A percentile compares a stretch with the other conserved stretches of the same genome.
These are phyloP conservation scores for Chionis minor DNA, from an alignment of 2,113 vertebrate species.

Conservation along the genomic window DNA sequence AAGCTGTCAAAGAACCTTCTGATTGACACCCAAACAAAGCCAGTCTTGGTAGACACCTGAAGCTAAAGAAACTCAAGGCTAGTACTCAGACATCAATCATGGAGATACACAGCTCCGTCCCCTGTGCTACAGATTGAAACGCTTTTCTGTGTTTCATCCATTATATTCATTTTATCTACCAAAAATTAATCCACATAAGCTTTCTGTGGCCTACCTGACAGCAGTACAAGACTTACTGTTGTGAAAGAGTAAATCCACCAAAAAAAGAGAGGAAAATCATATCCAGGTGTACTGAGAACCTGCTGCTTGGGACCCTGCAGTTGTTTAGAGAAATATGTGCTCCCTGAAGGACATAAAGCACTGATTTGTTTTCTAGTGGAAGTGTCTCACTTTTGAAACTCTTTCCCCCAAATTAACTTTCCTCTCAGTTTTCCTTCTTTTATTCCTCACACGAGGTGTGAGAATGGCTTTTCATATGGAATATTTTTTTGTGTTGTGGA, in stretches of 20 bases:
- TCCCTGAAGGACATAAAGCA: slow-evolving; percentile 38
- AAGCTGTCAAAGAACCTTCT: not conserved
- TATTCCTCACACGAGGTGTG: slow-evolving; percentile 18
- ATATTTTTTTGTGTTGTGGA: not conserved
- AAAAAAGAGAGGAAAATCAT: slow-evolving; percentile 3
- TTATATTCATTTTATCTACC: not conserved
- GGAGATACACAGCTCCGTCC: not conserved
- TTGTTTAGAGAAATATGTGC: slow-evolving; percentile 50
- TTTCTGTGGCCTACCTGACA: slow-evolving; percentile 27
- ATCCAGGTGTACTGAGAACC: slow-evolving; percentile 16
- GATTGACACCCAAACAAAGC: not conserved
- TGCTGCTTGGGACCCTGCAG: slow-evolving; percentile 26
- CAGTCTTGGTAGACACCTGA: not conserved
- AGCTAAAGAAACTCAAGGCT: not conserved
- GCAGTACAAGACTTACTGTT: slow-evolving; percentile 32
- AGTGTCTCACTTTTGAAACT: slow-evolving; percentile 46
- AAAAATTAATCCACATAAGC: slow-evolving; percentile 9
- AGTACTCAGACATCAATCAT: not conserved
- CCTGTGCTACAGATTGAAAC: not conserved
- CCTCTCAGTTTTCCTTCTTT: slow-evolving; percentile 19
- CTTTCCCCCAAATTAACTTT: slow-evolving; percentile 52
- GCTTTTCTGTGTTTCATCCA: not conserved
- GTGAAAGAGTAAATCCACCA: slow-evolving; percentile 24
- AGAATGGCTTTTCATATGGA: slow-evolving; percentile 39
- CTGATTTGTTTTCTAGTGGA: slow-evolving; percentile 62